Base-by-base conservation (phyloP, 2,113 vertebrate genomes). In the Agelaius tricolor region DNA sequence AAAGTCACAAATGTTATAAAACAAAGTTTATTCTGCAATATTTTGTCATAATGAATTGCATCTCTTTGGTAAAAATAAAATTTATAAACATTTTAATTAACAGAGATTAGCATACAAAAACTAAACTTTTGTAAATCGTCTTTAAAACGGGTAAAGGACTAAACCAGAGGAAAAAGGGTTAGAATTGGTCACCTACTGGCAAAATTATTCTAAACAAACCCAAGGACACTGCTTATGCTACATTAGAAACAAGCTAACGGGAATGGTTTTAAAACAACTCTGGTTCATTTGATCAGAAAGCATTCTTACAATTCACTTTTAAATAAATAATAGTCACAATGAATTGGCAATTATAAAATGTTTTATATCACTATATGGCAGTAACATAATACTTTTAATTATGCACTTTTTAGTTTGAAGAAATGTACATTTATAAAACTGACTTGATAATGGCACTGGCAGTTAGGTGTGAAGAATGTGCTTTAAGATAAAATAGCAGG, bases 51-150 rank as follows among this genome's bases (percentile, higher is more conserved):
- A 99, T 99, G 99, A 99, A 99, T 99, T 99, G 99, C 98, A 99
- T 99, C 98, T 99, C 99, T 99, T 99, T 99, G 99, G 99, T 99
- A 99, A 99, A 99, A 99, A 99, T 99, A 99, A 99, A 99, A 98
- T 99, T 99, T 99, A 99, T 99, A 99, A 99, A 99, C 99, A 99
- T 99, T 99, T 99, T 98, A 98, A 99, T 99, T 98, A 99, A 99
- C 99, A 99, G 98, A 99, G 98, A 98, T 99, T 99, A 99, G 99
- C 98, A 99, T 99, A 99, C 98, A 99, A 97, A 99, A 99, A 99
- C 98, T 98, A 99, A 99, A 98, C 97, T 98, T 98, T 97, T 98
- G 98, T 99, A 98, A 98, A 96, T 97, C 46, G 96, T 97, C 94
- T 98, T 97, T 97, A 97, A 97, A 97, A 96, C 20, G 14, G 96